phyloP scores from a whole-genome alignment of 2,888 invertebrate species.

The Pammene fasciana region DNA sequence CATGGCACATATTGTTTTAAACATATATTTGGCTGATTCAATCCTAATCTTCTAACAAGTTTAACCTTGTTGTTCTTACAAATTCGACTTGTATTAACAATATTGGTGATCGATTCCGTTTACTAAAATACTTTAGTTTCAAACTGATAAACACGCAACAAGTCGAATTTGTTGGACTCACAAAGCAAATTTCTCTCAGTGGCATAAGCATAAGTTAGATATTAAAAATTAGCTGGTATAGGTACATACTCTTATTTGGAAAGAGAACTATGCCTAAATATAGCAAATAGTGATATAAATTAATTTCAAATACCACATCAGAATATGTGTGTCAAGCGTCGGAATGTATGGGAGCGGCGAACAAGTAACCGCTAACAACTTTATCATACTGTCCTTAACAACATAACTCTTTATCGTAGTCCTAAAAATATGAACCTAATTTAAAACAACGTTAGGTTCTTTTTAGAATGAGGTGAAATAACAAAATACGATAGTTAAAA shows the following conservation, averaged over 20 bases:
- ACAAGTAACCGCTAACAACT: constrained; percentile 32
- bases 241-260: not conserved
- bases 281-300: constrained; percentile 28
- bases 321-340: constrained; percentile 34
- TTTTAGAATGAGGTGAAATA: not conserved
- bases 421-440: not conserved
- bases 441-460: not conserved
- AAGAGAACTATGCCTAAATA: constrained; percentile 3
- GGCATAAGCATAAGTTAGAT: too few species aligned
- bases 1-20: too few species aligned
- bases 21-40: too few species aligned
- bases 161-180: too few species aligned
- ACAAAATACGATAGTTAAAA: not conserved
- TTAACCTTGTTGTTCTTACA: too few species aligned
- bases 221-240: too few species aligned
- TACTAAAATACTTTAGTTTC: too few species aligned
- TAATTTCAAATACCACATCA: constrained; percentile 18
- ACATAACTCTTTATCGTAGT: not conserved
- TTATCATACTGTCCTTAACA: not conserved
- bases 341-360: constrained; percentile 42
- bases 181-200: too few species aligned
- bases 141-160: too few species aligned
- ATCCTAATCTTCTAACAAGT: too few species aligned
- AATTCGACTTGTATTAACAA: too few species aligned
- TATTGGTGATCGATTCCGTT: too few species aligned